Evolutionary conservation across 2,888 invertebrate genomes (phyloP).

Genomic region (Argynnis bischoffii): DNA sequence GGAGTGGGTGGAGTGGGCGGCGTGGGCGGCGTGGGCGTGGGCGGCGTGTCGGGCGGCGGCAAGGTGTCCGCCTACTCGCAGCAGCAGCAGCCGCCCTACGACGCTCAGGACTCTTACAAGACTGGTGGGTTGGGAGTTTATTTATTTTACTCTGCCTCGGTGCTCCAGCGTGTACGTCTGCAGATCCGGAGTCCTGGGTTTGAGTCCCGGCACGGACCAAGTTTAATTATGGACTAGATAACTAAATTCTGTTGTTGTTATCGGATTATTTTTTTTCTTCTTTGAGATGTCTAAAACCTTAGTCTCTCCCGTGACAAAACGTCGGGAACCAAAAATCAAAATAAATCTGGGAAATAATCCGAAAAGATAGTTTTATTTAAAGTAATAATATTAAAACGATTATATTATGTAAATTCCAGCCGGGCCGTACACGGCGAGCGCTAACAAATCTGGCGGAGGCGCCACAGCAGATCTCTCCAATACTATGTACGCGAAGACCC

Average conservation of each 20-base stretch:
- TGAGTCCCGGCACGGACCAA: too few species aligned
- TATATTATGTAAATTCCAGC: slow-evolving; percentile 43
- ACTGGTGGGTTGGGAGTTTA: slow-evolving; percentile 49
- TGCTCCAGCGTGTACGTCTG: too few species aligned
- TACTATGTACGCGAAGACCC: slow-evolving; percentile 93
- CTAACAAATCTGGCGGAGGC: slow-evolving; percentile 56
- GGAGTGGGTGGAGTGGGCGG: slow-evolving; percentile 66
- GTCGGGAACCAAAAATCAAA: too few species aligned
- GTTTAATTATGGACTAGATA: too few species aligned
- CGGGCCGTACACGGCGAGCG: slow-evolving; percentile 62
- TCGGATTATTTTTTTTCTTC: too few species aligned
- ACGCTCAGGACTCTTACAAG: slow-evolving; percentile 73
- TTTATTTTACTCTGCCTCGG: neutral
- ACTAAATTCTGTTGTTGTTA: too few species aligned
- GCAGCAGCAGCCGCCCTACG: slow-evolving; percentile 70
- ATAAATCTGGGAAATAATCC: too few species aligned
- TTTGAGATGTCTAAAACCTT: too few species aligned
- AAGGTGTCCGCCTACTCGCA: slow-evolving; percentile 67
- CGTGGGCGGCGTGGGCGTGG: slow-evolving; percentile 66
- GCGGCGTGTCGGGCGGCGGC: slow-evolving; percentile 67
- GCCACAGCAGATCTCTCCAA: slow-evolving; percentile 88
- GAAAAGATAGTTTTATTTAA: too few species aligned
- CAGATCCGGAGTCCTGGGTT: too few species aligned
- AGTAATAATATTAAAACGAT: too few species aligned
- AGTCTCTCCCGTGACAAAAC: too few species aligned